phyloP scores from a whole-genome alignment of 64 coral and sea anemone genomes.

The Porites lutea region DNA sequence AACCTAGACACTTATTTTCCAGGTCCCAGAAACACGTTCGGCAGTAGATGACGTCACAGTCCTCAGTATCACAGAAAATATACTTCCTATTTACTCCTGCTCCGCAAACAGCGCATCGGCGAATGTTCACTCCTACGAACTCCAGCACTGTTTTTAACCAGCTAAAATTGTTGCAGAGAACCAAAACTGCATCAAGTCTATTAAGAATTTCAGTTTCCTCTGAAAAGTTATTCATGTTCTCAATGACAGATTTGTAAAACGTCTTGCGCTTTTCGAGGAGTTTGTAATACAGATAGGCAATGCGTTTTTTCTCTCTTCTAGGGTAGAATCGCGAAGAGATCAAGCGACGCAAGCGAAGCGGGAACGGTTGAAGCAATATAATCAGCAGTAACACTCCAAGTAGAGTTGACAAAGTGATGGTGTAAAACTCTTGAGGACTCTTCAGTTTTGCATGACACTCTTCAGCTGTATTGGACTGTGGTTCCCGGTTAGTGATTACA shows the following conservation, averaged over 20 bases:
- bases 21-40: constrained; percentile 96
- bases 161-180: constrained; percentile 86
- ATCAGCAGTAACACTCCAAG: constrained; percentile 79
- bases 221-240: constrained; percentile 74
- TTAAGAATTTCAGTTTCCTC: constrained; percentile 87
- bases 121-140: constrained; percentile 58
- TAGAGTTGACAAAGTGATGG: constrained; percentile 64
- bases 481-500: constrained; percentile 35
- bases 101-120: constrained; percentile 81
- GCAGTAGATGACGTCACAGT: constrained; percentile 87
- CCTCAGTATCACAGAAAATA: constrained; percentile 83
- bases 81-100: constrained; percentile 73
- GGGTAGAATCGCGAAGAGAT: constrained; percentile 77
- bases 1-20: constrained; percentile 91
- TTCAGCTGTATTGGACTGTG: constrained; percentile 12
- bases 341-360: constrained; percentile 75
- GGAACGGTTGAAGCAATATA: constrained; percentile 79
- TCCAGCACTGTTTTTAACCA: constrained; percentile 73
- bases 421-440: constrained; percentile 53
- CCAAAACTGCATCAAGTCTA: constrained; percentile 60
- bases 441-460: constrained; percentile 6
- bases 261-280: constrained; percentile 88
- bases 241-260: constrained; percentile 89
- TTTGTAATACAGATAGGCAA: constrained; percentile 90
- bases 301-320: constrained; percentile 81